A percentile compares a stretch with the other conserved stretches of the same genome.
Conservation (phyloP, 2,888 invertebrate genomes). For the Drosophila colorata region DNA sequence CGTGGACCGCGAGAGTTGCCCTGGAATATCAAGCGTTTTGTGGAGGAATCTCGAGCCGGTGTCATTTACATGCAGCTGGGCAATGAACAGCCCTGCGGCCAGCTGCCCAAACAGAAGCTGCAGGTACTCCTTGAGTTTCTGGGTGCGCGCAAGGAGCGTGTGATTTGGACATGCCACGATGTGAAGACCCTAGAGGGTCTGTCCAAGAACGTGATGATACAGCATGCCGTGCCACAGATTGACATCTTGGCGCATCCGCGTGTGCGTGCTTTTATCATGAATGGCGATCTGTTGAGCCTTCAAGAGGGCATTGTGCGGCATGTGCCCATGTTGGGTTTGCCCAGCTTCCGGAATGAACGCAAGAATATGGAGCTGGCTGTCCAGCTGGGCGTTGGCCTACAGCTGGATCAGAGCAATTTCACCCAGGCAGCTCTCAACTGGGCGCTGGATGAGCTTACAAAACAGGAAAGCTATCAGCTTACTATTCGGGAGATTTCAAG, state of each 20-base stretch:
- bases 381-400: slow-evolving; percentile 80
- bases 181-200: slow-evolving; percentile 79
- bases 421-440: slow-evolving; percentile 80
- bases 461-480: slow-evolving; percentile 78
- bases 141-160: slow-evolving; percentile 82
- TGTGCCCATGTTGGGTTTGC: slow-evolving; percentile 85
- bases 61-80: slow-evolving; percentile 86
- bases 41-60: slow-evolving; percentile 85
- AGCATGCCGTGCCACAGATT: slow-evolving; percentile 86
- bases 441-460: slow-evolving; percentile 83
- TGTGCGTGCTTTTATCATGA: slow-evolving; percentile 85
- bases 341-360: slow-evolving; percentile 84
- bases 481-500: slow-evolving; percentile 82
- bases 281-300: slow-evolving; percentile 84
- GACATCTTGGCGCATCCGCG: slow-evolving; percentile 86
- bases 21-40: slow-evolving; percentile 84
- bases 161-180: slow-evolving; percentile 86
- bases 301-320: slow-evolving; percentile 85
- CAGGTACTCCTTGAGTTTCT: slow-evolving; percentile 83
- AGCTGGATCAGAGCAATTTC: slow-evolving; percentile 79
- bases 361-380: slow-evolving; percentile 79
- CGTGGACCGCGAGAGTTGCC: slow-evolving; percentile 83
- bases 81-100: slow-evolving; percentile 84
- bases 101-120: slow-evolving; percentile 83
- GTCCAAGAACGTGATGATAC: slow-evolving; percentile 85